A percentile compares a stretch with the other conserved stretches of the same genome.
Evolutionary conservation across 2,888 invertebrate genomes (phyloP).

Genomic region (Operophtera brumata): DNA sequence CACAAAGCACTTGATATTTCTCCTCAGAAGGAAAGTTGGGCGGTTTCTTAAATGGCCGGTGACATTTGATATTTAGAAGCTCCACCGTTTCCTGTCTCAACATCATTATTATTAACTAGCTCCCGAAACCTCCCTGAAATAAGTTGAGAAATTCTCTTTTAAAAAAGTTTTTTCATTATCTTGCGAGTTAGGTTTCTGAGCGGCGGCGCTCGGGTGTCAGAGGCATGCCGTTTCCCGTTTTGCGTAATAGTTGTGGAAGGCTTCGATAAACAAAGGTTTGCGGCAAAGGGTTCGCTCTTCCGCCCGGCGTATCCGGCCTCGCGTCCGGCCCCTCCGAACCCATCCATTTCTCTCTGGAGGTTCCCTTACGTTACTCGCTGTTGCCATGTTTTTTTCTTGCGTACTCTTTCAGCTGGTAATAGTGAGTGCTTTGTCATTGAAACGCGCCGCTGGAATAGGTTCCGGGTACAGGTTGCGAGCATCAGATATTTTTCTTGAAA

Average conservation of each 20-base stretch:
- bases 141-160: constrained; percentile 22
- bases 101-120: constrained; percentile 27
- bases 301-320: constrained; percentile 68
- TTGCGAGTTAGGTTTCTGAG: constrained; percentile 22
- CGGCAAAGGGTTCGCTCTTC: constrained; percentile 70
- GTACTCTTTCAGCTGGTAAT: constrained; percentile 49
- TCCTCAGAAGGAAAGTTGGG: constrained; percentile 24
- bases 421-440: constrained; percentile 50
- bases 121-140: constrained; percentile 16
- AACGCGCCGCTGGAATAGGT: constrained; percentile 27
- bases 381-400: constrained; percentile 35
- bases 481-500: constrained; percentile 21
- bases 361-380: constrained; percentile 27
- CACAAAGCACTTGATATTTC: constrained; percentile 27
- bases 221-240: constrained; percentile 45
- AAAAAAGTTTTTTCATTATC: constrained; percentile 35
- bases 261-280: constrained; percentile 67
- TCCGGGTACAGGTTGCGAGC: constrained; percentile 19
- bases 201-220: constrained; percentile 30
- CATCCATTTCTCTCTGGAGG: constrained; percentile 38
- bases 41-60: constrained; percentile 21
- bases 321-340: constrained; percentile 30
- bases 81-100: constrained; percentile 11
- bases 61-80: constrained; percentile 31
- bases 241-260: constrained; percentile 50